A percentile compares a stretch with the other conserved stretches of the same genome.
phyloP scores from a whole-genome alignment of 2,888 invertebrate species.

The Phaedon cochleariae region DNA sequence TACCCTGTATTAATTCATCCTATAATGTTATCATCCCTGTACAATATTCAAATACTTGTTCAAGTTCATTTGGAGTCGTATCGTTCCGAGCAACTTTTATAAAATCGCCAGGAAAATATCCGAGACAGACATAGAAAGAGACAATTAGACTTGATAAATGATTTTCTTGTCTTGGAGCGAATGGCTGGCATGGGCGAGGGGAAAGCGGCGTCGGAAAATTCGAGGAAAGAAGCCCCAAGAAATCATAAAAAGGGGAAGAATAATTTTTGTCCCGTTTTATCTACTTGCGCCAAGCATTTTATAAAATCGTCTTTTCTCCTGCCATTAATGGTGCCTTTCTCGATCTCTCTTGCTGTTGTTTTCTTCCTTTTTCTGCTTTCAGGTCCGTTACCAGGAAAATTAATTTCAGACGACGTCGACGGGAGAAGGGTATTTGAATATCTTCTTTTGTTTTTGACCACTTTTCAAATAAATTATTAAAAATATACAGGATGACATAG shows the following conservation, averaged over 20 bases:
- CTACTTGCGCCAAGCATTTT: conserved; percentile 58
- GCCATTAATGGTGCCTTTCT: conserved; percentile 50
- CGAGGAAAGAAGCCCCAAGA: conserved; percentile 42
- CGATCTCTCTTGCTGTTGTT: conserved; percentile 47
- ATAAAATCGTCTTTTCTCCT: conserved; percentile 57
- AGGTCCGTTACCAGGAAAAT: conserved; percentile 1
- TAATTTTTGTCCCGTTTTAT: conserved; percentile 60
- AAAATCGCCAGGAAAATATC: conserved; percentile 40
- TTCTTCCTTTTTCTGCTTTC: conserved; percentile 45
- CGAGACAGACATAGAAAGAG: conserved; percentile 55
- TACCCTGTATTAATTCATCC: background rate
- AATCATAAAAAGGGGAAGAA: conserved; percentile 57
- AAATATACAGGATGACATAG: no score
- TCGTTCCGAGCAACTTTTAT: conserved; percentile 24
- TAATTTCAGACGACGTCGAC: background rate
- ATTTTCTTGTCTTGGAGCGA: conserved; percentile 53
- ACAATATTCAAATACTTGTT: background rate
- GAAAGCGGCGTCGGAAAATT: conserved; percentile 31
- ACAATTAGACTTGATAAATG: conserved; percentile 60
- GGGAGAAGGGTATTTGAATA: background rate
- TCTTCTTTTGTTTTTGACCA: background rate
- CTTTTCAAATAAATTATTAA: background rate
- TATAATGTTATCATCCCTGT: background rate
- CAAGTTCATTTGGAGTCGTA: conserved; percentile 15
- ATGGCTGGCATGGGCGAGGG: conserved; percentile 23